Evolutionary conservation across 2,113 vertebrate genomes (phyloP), one percentile per base, ranked within the genome.

Genomic region (Apistogramma diplotaenia): DNA sequence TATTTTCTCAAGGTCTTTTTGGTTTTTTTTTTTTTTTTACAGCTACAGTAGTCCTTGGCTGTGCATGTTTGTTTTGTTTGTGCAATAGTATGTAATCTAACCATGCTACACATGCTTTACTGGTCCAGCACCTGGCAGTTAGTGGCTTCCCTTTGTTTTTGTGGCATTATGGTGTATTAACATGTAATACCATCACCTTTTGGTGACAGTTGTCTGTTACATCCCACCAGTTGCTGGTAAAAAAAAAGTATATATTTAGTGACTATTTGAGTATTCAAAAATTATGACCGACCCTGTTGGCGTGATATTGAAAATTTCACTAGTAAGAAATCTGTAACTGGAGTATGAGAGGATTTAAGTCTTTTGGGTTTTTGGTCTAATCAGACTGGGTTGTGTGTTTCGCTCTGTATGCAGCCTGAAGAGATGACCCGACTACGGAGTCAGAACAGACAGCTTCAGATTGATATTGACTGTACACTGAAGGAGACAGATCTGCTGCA

Each of bases 401-500:
- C n/a, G n/a, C 60, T 88, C 87, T 92, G 75, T 90, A 91, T 87
- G 75, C 95, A 99, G 98, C 96, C 97, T 87, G 98, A 99, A 92
- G 98, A 99, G 91, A 99, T 99, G 97, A 99, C 97, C 93, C 96
- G 96, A 94, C 94, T 99, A 89, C 96, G 98, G 91, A 96, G 96
- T 87, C 95, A 96, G 85, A 99, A 99, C 95, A 95, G 98, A 96
- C 96, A 97, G 91, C 97, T 99, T 85, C 98, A 99, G 95, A 99
- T 99, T 94, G 97, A 99, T 95, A 97, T 99, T 93, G 97, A 99
- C 96, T 99, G 98, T 95, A 98, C 97, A 85, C 93, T 97, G 94
- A 99, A 99, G 96, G 98, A 99, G 96, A 97, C 96, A 31, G 97
- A 99, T 94, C 96, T 99, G 84, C 96, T 98, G 94, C 97, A 97